A percentile compares a stretch with the other conserved stretches of the same genome.
Conservation (phyloP, 30 jellyfish, hydroid and myxozoan genomes). For the Cassiopea xamachana region DNA sequence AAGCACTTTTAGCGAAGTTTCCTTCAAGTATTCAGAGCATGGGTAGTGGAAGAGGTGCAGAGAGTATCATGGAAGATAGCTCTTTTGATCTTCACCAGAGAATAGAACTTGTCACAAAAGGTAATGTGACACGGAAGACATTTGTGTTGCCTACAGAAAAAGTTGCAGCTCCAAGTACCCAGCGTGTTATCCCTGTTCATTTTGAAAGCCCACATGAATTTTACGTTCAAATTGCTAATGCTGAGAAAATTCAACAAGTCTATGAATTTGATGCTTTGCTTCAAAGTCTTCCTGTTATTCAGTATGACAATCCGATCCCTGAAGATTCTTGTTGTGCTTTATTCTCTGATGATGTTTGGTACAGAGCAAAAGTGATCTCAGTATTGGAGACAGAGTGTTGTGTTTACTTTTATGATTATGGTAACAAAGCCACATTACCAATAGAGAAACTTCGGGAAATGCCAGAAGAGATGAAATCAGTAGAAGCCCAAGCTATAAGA, state of each 20-base stretch:
- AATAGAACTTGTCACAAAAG: too few species aligned
- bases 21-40: background rate
- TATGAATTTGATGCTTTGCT: constrained; percentile 51
- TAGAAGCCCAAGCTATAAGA: constrained; percentile 73
- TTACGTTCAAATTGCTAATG: constrained; percentile 61
- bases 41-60: background rate
- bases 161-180: background rate
- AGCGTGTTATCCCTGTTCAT: constrained; percentile 55
- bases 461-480: constrained; percentile 62
- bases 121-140: too few species aligned
- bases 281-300: constrained; percentile 1
- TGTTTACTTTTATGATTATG: constrained; percentile 49
- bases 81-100: too few species aligned
- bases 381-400: constrained; percentile 13
- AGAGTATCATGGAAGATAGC: background rate
- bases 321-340: constrained; percentile 53
- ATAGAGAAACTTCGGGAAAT: constrained; percentile 32
- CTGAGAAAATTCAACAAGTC: constrained; percentile 36
- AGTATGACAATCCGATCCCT: background rate
- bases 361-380: constrained; percentile 70
- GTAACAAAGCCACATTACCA: constrained; percentile 18
- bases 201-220: constrained; percentile 65
- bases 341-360: constrained; percentile 58
- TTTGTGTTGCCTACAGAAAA: too few species aligned
- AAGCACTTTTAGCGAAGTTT: constrained; percentile 14